Evolutionary conservation across 2,113 vertebrate genomes (phyloP), one percentile per base, ranked within the genome.

Genomic region (Microtus ochrogaster): DNA sequence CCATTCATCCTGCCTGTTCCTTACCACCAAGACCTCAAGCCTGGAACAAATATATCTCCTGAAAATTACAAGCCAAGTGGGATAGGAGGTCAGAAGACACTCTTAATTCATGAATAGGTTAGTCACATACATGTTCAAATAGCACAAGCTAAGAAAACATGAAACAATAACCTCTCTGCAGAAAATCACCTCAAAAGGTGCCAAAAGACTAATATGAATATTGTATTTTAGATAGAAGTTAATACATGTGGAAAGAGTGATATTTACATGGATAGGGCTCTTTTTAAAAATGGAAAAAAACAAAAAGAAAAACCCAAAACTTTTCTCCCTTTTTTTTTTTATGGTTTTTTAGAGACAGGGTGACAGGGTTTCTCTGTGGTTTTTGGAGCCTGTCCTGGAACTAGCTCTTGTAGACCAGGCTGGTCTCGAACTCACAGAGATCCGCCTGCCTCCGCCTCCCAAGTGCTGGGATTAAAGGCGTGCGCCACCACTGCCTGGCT

Each of bases 201-300:
- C 92, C 47, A 7, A 83, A 95, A 92, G 26, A 90, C 39, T 82
- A 77, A 74, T 91, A 89, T 47, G 22, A 90, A 92, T 66, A 21
- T 2, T 83, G 4, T 85, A 3, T 61, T 52, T 83, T 74, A 92
- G 61, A 86, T 3, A 94, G 41, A 97, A 86, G 39, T 21, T 55
- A 84, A 79, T 72, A 76, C 26, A 81, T 74, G 0, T 90, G 82
- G 58, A 72, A 92, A 94, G 12, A 77, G 70, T 73, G 39, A 44
- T 94, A 36, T 93, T 91, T 87, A 88, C 3, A 85, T 72, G 68
- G 4, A 39, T 17, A 30, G 30, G 58, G 4, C 6, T 85, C 58
- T 66, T 89, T 89, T 91, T 24, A 58, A 81, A 96, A 96, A 91
- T 39, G 82, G 8, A 92, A 68, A 66, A 66, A 94, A 63, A 44